phyloP scores from a whole-genome alignment of 2,888 invertebrate genomes.

The Drosophila robusta region DNA sequence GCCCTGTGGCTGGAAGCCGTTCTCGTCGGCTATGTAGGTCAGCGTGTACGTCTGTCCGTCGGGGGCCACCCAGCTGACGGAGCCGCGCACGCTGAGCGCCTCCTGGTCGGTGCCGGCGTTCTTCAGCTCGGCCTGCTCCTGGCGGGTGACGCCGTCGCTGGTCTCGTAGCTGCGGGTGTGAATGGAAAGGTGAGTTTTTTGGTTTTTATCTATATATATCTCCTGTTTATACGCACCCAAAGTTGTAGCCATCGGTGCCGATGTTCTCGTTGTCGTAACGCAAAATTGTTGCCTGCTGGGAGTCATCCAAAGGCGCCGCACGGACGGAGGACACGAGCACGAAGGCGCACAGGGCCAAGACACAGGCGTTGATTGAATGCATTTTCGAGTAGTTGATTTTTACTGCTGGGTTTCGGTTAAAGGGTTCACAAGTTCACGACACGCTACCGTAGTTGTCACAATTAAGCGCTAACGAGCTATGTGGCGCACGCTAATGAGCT shows the following conservation, averaged over 20 bases:
- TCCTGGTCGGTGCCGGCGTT: slow-evolving; percentile 85
- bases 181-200: too few species aligned
- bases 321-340: slow-evolving; percentile 55
- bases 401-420: not conserved
- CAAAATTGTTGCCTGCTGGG: slow-evolving; percentile 86
- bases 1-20: slow-evolving; percentile 86
- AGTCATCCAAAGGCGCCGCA: slow-evolving; percentile 76
- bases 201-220: not conserved
- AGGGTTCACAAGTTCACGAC: slow-evolving; percentile 17
- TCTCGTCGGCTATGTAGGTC: slow-evolving; percentile 86
- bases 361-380: slow-evolving; percentile 65
- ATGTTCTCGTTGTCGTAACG: slow-evolving; percentile 87
- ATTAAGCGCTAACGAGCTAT: slow-evolving; percentile 63
- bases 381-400: slow-evolving; percentile 49
- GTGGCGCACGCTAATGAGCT: slow-evolving; percentile 57
- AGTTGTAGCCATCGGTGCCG: slow-evolving; percentile 80
- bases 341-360: slow-evolving; percentile 67
- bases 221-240: slow-evolving; percentile 65
- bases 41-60: slow-evolving; percentile 86
- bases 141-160: slow-evolving; percentile 85
- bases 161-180: slow-evolving; percentile 82
- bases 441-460: slow-evolving; percentile 62
- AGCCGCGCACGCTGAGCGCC: slow-evolving; percentile 85
- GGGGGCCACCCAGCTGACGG: slow-evolving; percentile 85
- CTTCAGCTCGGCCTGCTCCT: slow-evolving; percentile 85